Evolutionary conservation across 30 jellyfish, hydroid and myxozoan species (phyloP).

Genomic region (Hydra vulgaris): DNA sequence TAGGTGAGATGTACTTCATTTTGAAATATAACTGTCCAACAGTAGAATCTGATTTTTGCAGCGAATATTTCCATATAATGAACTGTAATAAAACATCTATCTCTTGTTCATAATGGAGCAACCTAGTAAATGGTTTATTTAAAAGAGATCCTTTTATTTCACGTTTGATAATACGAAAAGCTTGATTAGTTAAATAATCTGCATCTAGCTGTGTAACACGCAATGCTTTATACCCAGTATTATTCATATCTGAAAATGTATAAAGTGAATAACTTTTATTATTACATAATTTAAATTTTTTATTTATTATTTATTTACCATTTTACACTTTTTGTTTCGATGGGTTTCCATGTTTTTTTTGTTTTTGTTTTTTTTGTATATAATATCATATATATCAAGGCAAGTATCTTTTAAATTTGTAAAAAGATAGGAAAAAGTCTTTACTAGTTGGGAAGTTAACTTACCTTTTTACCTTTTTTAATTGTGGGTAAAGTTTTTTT

Average conservation of each 20-base stretch:
- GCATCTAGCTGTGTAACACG: constrained; percentile 29
- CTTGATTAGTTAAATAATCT: neutral
- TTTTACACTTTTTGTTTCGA: too few species aligned
- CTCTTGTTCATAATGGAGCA: constrained; percentile 14
- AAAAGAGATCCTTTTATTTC: constrained; percentile 10
- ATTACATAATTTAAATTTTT: too few species aligned
- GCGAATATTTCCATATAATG: constrained; percentile 8
- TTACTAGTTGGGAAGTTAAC: too few species aligned
- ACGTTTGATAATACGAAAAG: neutral
- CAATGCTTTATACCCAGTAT: neutral
- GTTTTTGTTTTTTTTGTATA: too few species aligned
- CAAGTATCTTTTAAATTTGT: too few species aligned
- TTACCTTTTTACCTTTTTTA: too few species aligned
- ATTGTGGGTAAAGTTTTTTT: too few species aligned
- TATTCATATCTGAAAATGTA: neutral
- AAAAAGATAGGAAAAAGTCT: too few species aligned
- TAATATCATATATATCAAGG: too few species aligned
- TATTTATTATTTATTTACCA: too few species aligned
- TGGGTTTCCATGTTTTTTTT: too few species aligned
- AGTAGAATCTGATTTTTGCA: neutral
- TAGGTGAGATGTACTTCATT: neutral
- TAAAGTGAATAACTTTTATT: too few species aligned
- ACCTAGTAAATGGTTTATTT: neutral
- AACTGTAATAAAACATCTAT: neutral
- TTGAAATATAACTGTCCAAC: constrained; percentile 7